Evolutionary conservation across 2,888 invertebrate species (phyloP), one percentile per base, ranked within the genome.

Genomic region (Arrhopalites spinosus): DNA sequence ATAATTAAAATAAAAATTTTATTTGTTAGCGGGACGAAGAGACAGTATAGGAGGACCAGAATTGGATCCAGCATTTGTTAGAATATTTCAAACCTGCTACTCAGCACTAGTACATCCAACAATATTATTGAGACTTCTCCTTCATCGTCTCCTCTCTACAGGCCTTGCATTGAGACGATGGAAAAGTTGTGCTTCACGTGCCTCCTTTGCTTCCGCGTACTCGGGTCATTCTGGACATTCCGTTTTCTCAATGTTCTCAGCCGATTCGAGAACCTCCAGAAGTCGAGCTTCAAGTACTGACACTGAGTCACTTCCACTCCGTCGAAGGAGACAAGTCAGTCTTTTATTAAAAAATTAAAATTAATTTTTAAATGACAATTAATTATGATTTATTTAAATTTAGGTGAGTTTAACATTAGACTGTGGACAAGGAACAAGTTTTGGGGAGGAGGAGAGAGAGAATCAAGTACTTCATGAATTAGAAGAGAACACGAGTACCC

Each of bases 101-200:
- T 88, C 89, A 1, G 85, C 87, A 79, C 85, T 88, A 13, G 86
- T 89, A 70, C 88, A 88, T 83, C 89, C 89, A 1, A 85, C 89
- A 47, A 87, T 89, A 70, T 85, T 89, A 53, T 84, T 89, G 56
- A 85, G 89, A 27, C 85, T 89, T 66, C 85, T 89, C 43, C 87
- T 88, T 76, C 89, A 89, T 83, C 86, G 88, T 75, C 85, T 89
- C 77, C 87, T 89, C 74, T 88, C 88, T 64, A 87, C 88, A 75
- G 86, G 86, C 84, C 86, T 88, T 50, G 86, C 87, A 13, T 84
- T 88, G 75, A 84, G 85, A 85, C 86, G 86, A 83, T 86, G 85
- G 84, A 86, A 86, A 81, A 85, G 85, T 77, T 85, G 86, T 79
- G 85, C 86, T 78, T 85, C 86, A 59, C 84, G 87, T 82, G 88